Conservation (phyloP, 2,888 invertebrate genomes). For the Thysanoteuthis rhombus region DNA sequence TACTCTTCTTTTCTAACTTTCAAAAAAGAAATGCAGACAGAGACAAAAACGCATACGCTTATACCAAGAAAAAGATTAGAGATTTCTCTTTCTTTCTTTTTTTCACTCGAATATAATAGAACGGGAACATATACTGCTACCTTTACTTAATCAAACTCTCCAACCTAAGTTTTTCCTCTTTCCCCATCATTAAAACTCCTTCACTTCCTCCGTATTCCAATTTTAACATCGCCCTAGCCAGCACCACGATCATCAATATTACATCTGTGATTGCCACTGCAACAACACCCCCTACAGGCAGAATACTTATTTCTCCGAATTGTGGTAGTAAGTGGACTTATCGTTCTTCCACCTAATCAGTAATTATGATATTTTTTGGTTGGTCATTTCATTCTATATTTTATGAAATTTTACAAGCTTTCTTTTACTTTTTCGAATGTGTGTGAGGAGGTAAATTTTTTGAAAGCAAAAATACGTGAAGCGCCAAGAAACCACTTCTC, state of each 20-base stretch:
- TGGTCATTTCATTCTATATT: not conserved
- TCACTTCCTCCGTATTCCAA: not conserved
- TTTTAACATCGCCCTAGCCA: not conserved
- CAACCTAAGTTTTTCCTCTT: not conserved
- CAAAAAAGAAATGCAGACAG: not conserved
- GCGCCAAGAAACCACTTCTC: not conserved
- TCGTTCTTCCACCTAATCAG: not conserved
- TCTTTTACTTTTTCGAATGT: not conserved
- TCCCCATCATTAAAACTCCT: not conserved
- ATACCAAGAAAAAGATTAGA: too few species aligned
- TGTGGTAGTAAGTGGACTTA: not conserved
- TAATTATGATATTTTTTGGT: not conserved
- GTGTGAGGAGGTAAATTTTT: not conserved
- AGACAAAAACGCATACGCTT: not conserved
- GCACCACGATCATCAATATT: not conserved
- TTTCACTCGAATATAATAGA: not conserved
- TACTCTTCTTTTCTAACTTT: too few species aligned
- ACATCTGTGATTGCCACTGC: not conserved
- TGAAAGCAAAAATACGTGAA: not conserved
- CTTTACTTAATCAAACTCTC: not conserved
- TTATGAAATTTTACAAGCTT: not conserved
- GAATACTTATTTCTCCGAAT: not conserved
- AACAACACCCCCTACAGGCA: not conserved
- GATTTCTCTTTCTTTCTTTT: too few species aligned
- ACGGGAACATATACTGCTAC: not conserved